These are phyloP conservation scores for Drosophila seguyi DNA, from an alignment of 1,140 invertebrate species.

Conservation along the genomic window DNA sequence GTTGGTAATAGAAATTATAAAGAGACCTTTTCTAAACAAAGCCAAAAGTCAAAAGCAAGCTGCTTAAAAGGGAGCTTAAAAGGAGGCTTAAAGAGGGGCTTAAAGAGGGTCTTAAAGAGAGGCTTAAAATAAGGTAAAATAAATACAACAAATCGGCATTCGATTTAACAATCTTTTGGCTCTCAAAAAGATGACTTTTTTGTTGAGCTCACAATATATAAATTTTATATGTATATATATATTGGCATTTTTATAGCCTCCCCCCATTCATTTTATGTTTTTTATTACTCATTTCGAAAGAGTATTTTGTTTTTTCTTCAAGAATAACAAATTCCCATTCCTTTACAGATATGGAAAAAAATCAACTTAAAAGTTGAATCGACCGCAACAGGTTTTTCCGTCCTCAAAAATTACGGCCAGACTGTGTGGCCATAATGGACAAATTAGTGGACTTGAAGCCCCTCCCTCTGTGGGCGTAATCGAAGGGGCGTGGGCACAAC, in stretches of 20 bases:
- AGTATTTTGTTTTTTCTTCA: neutral
- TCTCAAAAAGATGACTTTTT: neutral
- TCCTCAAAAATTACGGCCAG: constrained; percentile 9
- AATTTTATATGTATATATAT: constrained; percentile 4
- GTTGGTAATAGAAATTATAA: neutral
- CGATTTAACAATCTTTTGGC: neutral
- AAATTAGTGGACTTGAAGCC: constrained; percentile 75
- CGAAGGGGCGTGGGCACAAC: constrained; percentile 17
- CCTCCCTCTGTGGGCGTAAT: too few species aligned
- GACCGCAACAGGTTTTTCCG: constrained; percentile 70
- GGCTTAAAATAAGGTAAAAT: neutral
- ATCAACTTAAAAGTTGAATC: constrained; percentile 66
- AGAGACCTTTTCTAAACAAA: neutral
- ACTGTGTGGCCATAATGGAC: constrained; percentile 56
- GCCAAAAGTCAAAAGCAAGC: neutral
- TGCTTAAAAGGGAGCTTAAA: neutral
- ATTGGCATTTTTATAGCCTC: constrained; percentile 6
- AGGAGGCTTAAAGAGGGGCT: neutral
- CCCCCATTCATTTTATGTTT: constrained; percentile 7
- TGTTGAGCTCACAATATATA: neutral
- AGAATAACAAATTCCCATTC: neutral
- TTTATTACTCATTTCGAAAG: constrained; percentile 3
- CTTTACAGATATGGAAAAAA: constrained; percentile 19
- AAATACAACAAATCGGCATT: neutral
- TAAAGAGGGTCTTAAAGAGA: neutral